phyloP scores from a whole-genome alignment of 2,888 invertebrate species.

The Drosophila setosimentum region DNA sequence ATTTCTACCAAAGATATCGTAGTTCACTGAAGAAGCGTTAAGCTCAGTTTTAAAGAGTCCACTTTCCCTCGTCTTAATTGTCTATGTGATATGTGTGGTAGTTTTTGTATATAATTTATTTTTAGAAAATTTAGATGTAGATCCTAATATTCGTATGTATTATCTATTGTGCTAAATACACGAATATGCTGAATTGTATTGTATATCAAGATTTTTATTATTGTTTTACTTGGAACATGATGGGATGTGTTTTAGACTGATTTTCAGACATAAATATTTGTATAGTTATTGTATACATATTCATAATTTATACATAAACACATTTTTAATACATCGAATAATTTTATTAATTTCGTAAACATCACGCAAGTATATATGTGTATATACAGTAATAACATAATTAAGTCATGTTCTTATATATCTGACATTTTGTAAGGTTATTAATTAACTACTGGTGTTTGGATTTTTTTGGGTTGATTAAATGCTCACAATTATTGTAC shows the following conservation, averaged over 20 bases:
- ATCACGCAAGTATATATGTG: constrained; percentile 42
- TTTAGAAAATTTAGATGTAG: constrained; percentile 34
- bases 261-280: background rate
- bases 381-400: constrained; percentile 49
- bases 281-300: background rate
- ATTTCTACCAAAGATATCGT: constrained; percentile 84
- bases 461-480: constrained; percentile 37
- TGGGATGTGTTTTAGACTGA: background rate
- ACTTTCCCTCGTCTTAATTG: constrained; percentile 10
- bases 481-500: constrained; percentile 72
- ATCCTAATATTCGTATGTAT: constrained; percentile 24
- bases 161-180: constrained; percentile 16
- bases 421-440: constrained; percentile 40
- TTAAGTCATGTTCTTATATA: constrained; percentile 25
- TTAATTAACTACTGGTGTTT: constrained; percentile 44
- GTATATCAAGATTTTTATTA: constrained; percentile 1
- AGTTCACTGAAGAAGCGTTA: constrained; percentile 78
- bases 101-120: constrained; percentile 39
- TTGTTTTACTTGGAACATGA: background rate
- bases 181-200: constrained; percentile 46
- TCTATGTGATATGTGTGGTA: constrained; percentile 57
- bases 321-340: constrained; percentile 22
- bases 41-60: background rate
- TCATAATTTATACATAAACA: background rate
- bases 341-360: constrained; percentile 68